Evolutionary conservation across 1,140 invertebrate species (phyloP), one percentile per base, ranked within the genome.

Genomic region (Mesaphorura yosii): DNA sequence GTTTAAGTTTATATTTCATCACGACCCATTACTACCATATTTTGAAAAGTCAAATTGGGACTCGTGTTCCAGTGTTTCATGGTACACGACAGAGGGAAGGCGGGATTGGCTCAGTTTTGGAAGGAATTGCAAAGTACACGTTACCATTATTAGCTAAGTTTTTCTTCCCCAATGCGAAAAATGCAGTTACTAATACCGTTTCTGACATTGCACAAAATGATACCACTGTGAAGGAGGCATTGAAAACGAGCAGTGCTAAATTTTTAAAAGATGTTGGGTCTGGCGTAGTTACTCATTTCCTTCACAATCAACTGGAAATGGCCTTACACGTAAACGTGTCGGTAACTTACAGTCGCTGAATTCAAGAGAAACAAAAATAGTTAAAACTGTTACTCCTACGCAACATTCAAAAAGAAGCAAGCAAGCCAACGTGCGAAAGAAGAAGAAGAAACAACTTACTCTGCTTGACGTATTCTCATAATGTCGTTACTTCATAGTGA

Each of bases 41-140:
- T 4, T 22, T 50, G 7, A 38, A 40, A 15, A 4, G 23, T 38
- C 48, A 50, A 40, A 50, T 50, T 6, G 48, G 48, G 15, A 3
- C 17, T 5, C 34, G 38, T 5, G 41, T 40, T 28, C 51, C 41
- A 10, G 34, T 53, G 6, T 53, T 47, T 46, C 41, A 37, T 10
- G 51, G 41, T 12, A 22, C 17, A 17, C 25, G 52, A 12, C 52
- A 54, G 48, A 7, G 45, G 22, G 52, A 46, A 6, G 52, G 52
- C 27, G 46, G 52, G 29, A 5, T 54, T 2, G 52, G 46, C 23
- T 22, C 29, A 6, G 20, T 54, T 12, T 27, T 48, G 3, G 34
- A 14, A n/a, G 28, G 17, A 28, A 25, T 54, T 48, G 48, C 52
- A 39, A 37, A 54, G 42, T 54, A 54, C 29, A 46, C 46, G 10